phyloP scores from a whole-genome alignment of 2,113 vertebrate species.

The Rhizomys pruinosus region DNA sequence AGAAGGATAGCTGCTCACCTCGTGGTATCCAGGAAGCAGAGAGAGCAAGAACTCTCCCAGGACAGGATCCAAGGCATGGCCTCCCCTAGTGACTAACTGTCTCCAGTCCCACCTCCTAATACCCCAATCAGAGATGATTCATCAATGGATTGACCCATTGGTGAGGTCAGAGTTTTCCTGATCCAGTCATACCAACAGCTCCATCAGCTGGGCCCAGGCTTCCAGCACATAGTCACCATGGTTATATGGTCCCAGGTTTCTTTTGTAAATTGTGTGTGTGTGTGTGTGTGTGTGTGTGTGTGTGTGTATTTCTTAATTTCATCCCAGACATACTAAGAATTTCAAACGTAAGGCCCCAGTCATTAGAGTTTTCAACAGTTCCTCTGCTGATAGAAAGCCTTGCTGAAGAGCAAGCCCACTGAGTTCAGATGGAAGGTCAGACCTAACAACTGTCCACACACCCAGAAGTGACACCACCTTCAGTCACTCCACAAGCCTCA shows the following conservation, averaged over 20 bases:
- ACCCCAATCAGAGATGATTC: background rate
- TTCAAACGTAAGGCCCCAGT: background rate
- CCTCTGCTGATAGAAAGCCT: background rate
- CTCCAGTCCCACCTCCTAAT: background rate
- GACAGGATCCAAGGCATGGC: background rate
- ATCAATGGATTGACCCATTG: background rate
- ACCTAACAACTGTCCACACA: background rate
- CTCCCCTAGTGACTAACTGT: too few relatives aligned
- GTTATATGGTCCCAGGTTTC: background rate
- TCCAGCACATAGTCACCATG: too few relatives aligned
- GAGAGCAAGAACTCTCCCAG: background rate
- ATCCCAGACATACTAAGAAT: background rate
- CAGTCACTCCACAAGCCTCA: background rate
- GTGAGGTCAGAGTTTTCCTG: background rate
- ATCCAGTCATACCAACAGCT: background rate
- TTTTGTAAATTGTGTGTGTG: background rate
- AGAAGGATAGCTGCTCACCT: background rate
- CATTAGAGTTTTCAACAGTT: background rate
- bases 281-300: too few relatives aligned
- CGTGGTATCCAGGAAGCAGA: background rate
- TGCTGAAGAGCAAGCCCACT: background rate
- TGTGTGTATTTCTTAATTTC: background rate
- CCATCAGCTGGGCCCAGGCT: background rate
- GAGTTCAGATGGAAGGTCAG: background rate
- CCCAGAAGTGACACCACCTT: background rate